Base-by-base conservation (phyloP, 2,888 invertebrate species). In the Lycocerus yunnanus region DNA sequence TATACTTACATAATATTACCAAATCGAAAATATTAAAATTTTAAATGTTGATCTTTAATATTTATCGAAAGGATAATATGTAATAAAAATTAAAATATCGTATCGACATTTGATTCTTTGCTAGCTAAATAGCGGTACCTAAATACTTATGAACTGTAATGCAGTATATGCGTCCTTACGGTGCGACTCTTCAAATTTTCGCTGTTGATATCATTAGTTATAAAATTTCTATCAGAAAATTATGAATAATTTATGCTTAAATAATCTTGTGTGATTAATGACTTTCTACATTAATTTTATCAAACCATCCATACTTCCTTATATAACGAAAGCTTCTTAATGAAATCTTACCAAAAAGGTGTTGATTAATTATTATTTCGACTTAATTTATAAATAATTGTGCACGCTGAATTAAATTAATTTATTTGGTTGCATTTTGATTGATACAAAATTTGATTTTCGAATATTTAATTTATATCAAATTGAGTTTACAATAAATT, bases 351-450 rank as follows among this genome's bases (percentile, higher is more conserved):
- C 13, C n/a, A 16, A 20, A 63, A 20, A 63, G 61, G 61, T 63
- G 61, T 63, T 63, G 61, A 63, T 18, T 63, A 63, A 63, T 63
- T 63, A 63, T 63, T 60, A 63, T 63, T 63, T 63, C 20, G 61
- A 18, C n/a, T 63, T 63, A 63, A 63, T 63, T 63, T 63, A 63
- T 18, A 63, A 63, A 63, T 63, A 63, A 63, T 63, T 63, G 61
- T 1, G 18, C 10, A 15, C 15, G 15, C 60, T 59, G 15, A 10
- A 24, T 24, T 24, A 10, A n/a, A 6, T 43, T n/a, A 43, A 43
- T 43, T n/a, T 2, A 43, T 43, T 24, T 43, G n/a, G 5, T 43
- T 27, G 27, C 27, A 43, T 5, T 43, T n/a, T 43, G 43, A 43
- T 43, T 43, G 43, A 43, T 43, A 43, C 8, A 43, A 5, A n/a